Evolutionary conservation across 2,797 vertebrate species (phyloP).

Genomic region (Takifugu ocellatus): DNA sequence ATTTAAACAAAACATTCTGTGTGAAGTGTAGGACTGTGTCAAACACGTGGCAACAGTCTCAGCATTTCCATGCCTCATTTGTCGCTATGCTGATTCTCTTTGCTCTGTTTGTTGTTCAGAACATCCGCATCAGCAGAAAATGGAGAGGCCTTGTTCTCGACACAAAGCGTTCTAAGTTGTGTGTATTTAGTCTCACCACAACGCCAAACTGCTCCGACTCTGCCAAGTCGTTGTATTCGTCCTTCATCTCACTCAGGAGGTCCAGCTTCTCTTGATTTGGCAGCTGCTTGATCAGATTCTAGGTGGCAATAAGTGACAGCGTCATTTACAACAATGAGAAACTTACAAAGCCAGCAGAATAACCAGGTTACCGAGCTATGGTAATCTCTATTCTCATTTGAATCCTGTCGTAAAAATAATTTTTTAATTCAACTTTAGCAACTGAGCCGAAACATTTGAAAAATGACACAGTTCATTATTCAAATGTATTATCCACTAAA

Average conservation of each 20-base stretch:
- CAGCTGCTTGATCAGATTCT: conserved; percentile 86
- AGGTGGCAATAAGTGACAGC: background rate
- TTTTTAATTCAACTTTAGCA: too few relatives aligned
- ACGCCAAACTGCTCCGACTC: conserved; percentile 86
- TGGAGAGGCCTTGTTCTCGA: background rate
- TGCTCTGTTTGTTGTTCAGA: conserved; percentile 13
- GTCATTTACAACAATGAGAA: background rate
- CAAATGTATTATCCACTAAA: too few relatives aligned
- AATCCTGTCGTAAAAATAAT: too few relatives aligned
- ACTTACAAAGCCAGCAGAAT: too few relatives aligned
- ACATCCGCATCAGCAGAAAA: conserved; percentile 21
- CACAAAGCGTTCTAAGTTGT: background rate
- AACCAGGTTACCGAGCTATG: too few relatives aligned
- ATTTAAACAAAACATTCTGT: conserved; percentile 42
- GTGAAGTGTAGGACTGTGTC: conserved; percentile 32
- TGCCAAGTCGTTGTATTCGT: conserved; percentile 86
- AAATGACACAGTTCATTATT: too few relatives aligned
- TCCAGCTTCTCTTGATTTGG: conserved; percentile 77
- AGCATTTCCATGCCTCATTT: conserved; percentile 15
- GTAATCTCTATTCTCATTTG: too few relatives aligned
- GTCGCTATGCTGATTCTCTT: conserved; percentile 6
- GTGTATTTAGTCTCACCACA: conserved; percentile 72
- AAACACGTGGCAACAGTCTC: conserved; percentile 10
- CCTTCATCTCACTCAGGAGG: conserved; percentile 79
- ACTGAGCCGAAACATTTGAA: too few relatives aligned